Base-by-base conservation (phyloP, 1,140 invertebrate genomes). In the Ruditapes philippinarum region DNA sequence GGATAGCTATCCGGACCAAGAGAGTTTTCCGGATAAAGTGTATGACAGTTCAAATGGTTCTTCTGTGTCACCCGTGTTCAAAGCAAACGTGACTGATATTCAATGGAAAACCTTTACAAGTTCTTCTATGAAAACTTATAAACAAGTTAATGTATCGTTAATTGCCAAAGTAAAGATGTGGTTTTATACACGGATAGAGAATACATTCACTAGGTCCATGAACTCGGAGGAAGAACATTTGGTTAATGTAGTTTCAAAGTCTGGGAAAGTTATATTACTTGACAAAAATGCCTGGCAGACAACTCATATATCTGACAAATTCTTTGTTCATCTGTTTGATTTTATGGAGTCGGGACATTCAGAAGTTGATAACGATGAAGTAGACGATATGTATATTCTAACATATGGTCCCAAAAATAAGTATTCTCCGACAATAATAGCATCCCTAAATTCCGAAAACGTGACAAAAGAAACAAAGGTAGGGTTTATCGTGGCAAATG, bases 11-110 rank as follows among this genome's bases (percentile, higher is more conserved):
- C 17, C 84, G 3, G 86, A 88, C 49, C 54, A 78, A 17, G 83
- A 88, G 36, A 68, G 68, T 7, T 74, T 92, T 17, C 91, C 92
- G 49, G 89, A 93, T 80, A 49, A 51, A 31, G 60, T 93, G 7
- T 93, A 83, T 80, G 73, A 88, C 62, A 91, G 92, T 76, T 62
- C 89, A 25, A 88, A 91, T 80, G 92, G 89, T 12, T 40, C 54
- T 2, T 33, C 89, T 45, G 81, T 83, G 1, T 31, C 49, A 4
- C 40, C 73, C 3, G 91, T 93, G 19, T 54, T 54, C 4, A 11
- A 60, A 25, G 49, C 25, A 22, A 89, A 90, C n/a, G 81, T 80
- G 28, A 76, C 82, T n/a, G 33, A 51, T 3, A 36, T 91, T 7
- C 60, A 28, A 36, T n/a, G 85, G 4, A 11, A 40, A 9, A 42